These are phyloP conservation scores for Plecturocebus donacophilus DNA, from an alignment of 2,113 vertebrate genomes.

Conservation along the genomic window DNA sequence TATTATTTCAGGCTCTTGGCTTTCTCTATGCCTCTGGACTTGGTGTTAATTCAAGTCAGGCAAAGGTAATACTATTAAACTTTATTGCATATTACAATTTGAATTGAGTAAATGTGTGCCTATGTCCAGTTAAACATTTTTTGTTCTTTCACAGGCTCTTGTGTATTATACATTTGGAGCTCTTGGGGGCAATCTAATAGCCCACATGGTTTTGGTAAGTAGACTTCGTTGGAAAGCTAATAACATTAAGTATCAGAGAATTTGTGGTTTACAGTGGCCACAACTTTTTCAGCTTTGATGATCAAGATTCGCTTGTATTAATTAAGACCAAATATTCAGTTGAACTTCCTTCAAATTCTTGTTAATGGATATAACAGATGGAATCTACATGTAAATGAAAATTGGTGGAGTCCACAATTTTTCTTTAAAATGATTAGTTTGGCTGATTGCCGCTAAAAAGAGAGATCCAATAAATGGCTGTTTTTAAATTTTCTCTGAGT, in stretches of 20 bases:
- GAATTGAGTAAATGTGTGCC: conserved; percentile 22
- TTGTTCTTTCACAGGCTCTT: conserved; percentile 88
- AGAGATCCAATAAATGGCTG: background rate
- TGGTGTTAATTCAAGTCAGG: conserved; percentile 98
- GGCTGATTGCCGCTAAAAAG: background rate
- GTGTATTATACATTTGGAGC: conserved; percentile 99
- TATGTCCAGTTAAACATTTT: conserved; percentile 28
- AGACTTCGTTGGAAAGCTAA: background rate
- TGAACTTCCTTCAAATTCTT: background rate
- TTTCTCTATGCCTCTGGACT: conserved; percentile 97
- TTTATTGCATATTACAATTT: background rate
- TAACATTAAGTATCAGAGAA: background rate
- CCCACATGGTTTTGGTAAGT: conserved; percentile 98
- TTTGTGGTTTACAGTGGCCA: background rate
- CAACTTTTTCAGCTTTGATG: background rate
- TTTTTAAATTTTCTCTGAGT: background rate
- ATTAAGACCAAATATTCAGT: background rate
- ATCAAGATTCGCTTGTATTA: background rate
- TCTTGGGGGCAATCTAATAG: conserved; percentile 95
- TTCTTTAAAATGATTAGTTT: conserved; percentile 14
- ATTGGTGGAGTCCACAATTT: background rate
- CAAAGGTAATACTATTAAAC: conserved; percentile 90
- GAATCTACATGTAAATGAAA: background rate
- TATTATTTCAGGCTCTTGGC: conserved; percentile 92
- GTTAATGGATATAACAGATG: background rate